These are phyloP conservation scores for Atethmia centrago DNA, from an alignment of 2,888 invertebrate genomes.

Conservation along the genomic window DNA sequence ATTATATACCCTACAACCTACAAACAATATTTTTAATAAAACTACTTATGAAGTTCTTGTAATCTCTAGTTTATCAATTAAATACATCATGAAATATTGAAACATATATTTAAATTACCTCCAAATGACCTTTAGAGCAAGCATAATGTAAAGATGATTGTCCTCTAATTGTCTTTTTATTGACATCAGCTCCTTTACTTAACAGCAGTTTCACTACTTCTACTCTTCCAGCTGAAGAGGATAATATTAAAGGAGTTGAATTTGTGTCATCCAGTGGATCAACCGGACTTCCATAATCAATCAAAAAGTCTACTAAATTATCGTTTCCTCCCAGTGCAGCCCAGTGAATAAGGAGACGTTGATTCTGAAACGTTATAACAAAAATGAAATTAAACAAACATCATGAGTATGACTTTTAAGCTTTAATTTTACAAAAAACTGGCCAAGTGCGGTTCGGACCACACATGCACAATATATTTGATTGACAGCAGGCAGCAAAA, in stretches of 20 bases:
- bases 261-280: constrained; percentile 94
- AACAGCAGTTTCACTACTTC: constrained; percentile 93
- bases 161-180: constrained; percentile 93
- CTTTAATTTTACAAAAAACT: background rate
- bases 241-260: constrained; percentile 95
- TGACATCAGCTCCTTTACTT: constrained; percentile 93
- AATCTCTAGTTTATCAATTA: background rate
- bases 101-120: constrained; percentile 82
- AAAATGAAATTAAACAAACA: no score
- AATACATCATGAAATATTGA: background rate
- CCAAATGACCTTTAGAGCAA: constrained; percentile 95
- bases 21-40: background rate
- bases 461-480: background rate
- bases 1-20: no score
- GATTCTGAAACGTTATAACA: constrained; percentile 89
- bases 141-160: constrained; percentile 96
- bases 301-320: constrained; percentile 92
- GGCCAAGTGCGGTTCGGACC: background rate
- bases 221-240: constrained; percentile 94
- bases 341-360: constrained; percentile 94
- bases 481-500: background rate
- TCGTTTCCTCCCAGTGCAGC: constrained; percentile 94
- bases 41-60: background rate
- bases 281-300: constrained; percentile 92
- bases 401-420: no score